Conservation (phyloP, 2,888 invertebrate genomes). For the Acanthococcus lagerstroemiae region DNA sequence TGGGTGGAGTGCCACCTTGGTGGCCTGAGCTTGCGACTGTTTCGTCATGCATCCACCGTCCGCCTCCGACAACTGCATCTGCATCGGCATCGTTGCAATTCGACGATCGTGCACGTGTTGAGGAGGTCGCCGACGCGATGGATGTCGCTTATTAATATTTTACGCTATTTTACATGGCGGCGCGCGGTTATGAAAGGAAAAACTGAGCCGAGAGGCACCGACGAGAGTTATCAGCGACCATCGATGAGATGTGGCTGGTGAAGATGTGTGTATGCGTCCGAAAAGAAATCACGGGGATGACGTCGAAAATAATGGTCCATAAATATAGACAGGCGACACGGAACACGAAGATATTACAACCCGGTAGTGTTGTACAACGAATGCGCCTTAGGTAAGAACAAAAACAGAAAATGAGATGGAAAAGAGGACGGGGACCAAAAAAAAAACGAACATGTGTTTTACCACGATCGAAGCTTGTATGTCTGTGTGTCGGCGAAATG, state of each 20-base stretch:
- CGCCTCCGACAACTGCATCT: too few species aligned
- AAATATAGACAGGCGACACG: conserved; percentile 29
- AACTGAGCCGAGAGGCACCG: too few species aligned
- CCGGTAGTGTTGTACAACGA: conserved; percentile 19
- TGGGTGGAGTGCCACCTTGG: too few species aligned
- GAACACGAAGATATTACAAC: conserved; percentile 21
- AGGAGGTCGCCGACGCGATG: not conserved
- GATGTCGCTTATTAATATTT: conserved; percentile 2
- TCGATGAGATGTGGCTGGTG: not conserved
- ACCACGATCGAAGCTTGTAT: conserved; percentile 15
- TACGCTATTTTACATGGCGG: not conserved
- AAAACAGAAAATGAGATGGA: not conserved
- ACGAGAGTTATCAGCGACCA: not conserved
- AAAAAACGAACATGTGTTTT: conserved; percentile 20
- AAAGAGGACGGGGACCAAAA: not conserved
- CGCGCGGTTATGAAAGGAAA: not conserved
- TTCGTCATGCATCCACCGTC: too few species aligned
- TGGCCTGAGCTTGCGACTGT: too few species aligned
- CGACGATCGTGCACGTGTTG: not conserved
- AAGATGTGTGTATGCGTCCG: not conserved
- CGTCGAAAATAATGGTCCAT: conserved; percentile 22
- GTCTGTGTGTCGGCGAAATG: not conserved
- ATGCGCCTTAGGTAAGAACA: conserved; percentile 24
- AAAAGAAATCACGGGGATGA: not conserved
- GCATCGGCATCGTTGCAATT: too few species aligned